Conservation (phyloP, 2,888 invertebrate species). For the Tyria jacobaeae region DNA sequence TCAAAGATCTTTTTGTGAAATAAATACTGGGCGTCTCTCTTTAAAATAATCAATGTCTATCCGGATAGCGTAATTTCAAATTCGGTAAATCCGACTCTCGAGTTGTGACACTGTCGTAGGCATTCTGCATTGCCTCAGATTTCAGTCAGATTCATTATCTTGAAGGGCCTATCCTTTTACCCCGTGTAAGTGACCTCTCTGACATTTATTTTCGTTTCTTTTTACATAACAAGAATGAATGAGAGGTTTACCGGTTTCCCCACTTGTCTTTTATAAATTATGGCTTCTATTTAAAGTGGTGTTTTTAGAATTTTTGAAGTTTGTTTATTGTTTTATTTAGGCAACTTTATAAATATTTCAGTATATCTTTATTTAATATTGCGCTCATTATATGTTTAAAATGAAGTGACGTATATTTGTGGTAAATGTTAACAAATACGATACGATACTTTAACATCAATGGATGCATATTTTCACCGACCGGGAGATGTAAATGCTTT, state of each 20-base stretch:
- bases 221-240: conserved; percentile 25
- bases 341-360: no score
- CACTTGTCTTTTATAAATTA: conserved; percentile 16
- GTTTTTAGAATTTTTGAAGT: background rate
- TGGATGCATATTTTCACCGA: no score
- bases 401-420: no score
- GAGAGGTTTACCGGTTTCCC: conserved; percentile 1
- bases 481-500: no score
- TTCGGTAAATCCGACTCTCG: conserved; percentile 19
- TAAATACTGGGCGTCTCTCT: background rate
- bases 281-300: conserved; percentile 11
- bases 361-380: no score
- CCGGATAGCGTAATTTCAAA: background rate
- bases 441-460: no score
- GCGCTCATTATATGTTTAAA: no score
- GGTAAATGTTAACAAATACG: no score
- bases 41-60: conserved; percentile 10
- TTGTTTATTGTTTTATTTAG: background rate
- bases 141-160: conserved; percentile 32
- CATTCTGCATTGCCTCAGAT: conserved; percentile 32
- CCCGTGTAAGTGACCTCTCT: conserved; percentile 21
- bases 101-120: conserved; percentile 28
- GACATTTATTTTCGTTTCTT: conserved; percentile 30
- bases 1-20: background rate
- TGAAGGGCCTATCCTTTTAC: conserved; percentile 24